Percentiles rank a stretch among this genome's conserved stretches.
These are phyloP conservation scores for Empidonax alnorum DNA, from an alignment of 2,113 vertebrate genomes.

Conservation along the genomic window DNA sequence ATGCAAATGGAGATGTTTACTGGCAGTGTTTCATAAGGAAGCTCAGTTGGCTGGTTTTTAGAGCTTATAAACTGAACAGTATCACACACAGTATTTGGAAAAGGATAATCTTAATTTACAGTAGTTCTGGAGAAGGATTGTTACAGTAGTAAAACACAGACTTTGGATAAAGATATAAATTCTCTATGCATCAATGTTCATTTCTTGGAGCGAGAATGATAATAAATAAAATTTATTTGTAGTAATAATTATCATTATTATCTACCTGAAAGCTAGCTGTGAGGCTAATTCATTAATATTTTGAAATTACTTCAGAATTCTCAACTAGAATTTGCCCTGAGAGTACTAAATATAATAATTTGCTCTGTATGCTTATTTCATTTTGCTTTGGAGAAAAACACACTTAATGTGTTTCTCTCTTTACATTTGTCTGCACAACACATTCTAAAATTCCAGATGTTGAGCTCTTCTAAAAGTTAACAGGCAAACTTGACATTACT, in stretches of 20 bases:
- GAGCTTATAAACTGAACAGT: background rate
- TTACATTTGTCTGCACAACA: background rate
- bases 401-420: background rate
- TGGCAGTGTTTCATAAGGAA: conserved; percentile 4
- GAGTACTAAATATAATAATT: conserved; percentile 23
- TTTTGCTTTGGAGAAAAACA: background rate
- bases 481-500: background rate
- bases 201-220: background rate
- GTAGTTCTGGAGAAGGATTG: background rate
- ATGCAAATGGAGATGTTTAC: conserved; percentile 39
- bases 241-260: conserved; percentile 16
- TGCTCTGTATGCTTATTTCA: conserved; percentile 2
- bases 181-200: background rate
- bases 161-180: background rate
- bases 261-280: conserved; percentile 35
- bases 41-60: background rate
- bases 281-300: conserved; percentile 41
- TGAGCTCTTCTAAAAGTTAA: background rate
- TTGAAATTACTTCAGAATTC: conserved; percentile 35
- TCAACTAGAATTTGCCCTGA: conserved; percentile 4
- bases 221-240: conserved; percentile 8
- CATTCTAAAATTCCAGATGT: background rate
- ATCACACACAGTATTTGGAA: background rate
- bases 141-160: background rate
- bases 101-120: background rate